Evolutionary conservation across 1,140 invertebrate genomes (phyloP), one percentile per base, ranked within the genome.

Genomic region (Tigriopus japonicus): DNA sequence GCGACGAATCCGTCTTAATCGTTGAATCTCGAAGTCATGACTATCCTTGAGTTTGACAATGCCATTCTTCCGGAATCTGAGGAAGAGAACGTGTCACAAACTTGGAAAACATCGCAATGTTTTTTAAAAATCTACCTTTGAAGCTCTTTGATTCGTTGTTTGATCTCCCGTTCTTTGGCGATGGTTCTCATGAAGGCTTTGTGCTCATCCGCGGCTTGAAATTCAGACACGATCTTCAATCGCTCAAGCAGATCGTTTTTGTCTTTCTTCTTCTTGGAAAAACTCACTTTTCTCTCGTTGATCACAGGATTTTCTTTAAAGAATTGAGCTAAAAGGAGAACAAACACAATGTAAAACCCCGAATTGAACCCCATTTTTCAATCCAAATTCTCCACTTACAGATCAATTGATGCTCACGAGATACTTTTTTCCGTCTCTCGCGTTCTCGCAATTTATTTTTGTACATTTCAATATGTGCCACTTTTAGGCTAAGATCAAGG

Each of bases 391-490:
- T 7, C 40, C 6, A 17, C 53, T 64, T 67, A 61, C 51, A n/a
- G 35, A 58, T 58, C 15, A 61, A 45, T 12, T 59, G 63, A 59
- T 66, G 67, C 71, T 91, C 87, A 59, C 86, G 73, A 17, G 87
- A 85, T 42, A 93, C 80, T 49, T 86, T 76, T 80, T 93, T 94
- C 69, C 88, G 75, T 66, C 87, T 76, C 14, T 85, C 84, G 65
- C 91, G 76, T 71, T 94, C 90, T 56, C 86, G 74, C 55, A 94
- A 74, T 65, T 87, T 75, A 64, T 86, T 75, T 12, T 83, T 83
- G 69, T 94, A 95, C 74, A 90, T 90, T 69, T 93, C 88, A 51
- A 94, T 86, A 71, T 86, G 81, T 45, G 81, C 77, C 61, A 86
- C 70, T 71, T 86, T 86, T 23, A 85, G 72, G 62, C 74, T 76